Base-by-base conservation (phyloP, 2,888 invertebrate species). In the Oscheius myriophilus region DNA sequence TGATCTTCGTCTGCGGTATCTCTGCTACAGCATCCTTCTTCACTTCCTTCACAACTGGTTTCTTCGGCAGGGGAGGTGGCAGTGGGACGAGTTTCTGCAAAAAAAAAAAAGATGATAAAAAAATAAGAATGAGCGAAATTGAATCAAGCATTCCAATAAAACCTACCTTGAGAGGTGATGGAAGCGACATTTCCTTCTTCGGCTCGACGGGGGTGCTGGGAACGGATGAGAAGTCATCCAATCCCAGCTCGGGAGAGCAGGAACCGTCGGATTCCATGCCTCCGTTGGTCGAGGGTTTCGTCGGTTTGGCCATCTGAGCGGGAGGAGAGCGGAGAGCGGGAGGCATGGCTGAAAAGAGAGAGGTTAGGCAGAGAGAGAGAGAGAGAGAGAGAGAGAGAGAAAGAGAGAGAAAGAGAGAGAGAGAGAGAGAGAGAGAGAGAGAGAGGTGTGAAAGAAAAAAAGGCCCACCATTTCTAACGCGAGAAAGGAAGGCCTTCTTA, bases 211-310 rank as follows among this genome's bases (percentile, higher is more conserved):
- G 33, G 12, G 41, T n/a, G 12, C 46, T 43, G 3, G 63, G 63
- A 1, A 14, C 21, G n/a, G 43, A 42, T 2, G 16, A 33, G 9
- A 11, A n/a, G 18, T 61, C 61, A 16, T 69, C 69, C 16, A 69
- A 2, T 2, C 72, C 72, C 12, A 72, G 65, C 45, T 72, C 72
- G 4, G 72, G 72, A 7, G 72, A 72, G 16, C 42, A 62, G n/a
- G 72, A 72, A n/a, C 72, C 72, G 23, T 72, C 72, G 18, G 72
- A 69, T 26, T 72, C 72, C 23, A 54, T 41, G 14, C 33, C 51
- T 11, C 51, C 64, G n/a, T 43, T 25, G 9, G 52, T 14, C 6
- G 43, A 18, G 45, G 18, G 42, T 33, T 33, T 33, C 33, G 33
- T 33, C 7, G 58, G 57, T n/a, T 58, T 33, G 21, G 21, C 12